Base-by-base conservation (phyloP, 2,113 vertebrate genomes). In the Platichthys stellatus region DNA sequence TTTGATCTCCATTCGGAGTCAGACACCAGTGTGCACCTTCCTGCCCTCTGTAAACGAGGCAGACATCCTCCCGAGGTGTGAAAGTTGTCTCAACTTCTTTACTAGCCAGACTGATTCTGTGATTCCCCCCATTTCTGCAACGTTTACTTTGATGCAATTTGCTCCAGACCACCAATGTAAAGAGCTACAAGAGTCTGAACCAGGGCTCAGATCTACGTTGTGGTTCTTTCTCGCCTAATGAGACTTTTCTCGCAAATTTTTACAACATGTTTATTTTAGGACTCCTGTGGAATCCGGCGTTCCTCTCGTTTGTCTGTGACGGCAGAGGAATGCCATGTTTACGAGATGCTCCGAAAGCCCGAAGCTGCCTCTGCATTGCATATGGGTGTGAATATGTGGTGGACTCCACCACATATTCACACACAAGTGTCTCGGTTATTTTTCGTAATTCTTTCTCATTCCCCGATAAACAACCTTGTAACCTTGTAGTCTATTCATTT, bases 311-410 rank as follows among this genome's bases (percentile, higher is more conserved):
- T 24, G 20, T 28, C n/a, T 11, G 51, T 4, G 17, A 56, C 59
- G 10, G 4, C 53, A 0, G 62, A 63, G 61, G 35, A 80, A 69
- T 68, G 75, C 45, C 2, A 1, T 8, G 38, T 71, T 69, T 80
- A 58, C 8, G 35, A 64, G 45, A 69, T 14, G 49, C 31, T 86
- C 43, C n/a, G 8, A 68, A 53, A 76, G 62, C 15, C 60, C 62
- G 26, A 69, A 47, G 28, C 49, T 69, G 47, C 61, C 15, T 7
- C 68, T 60, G 62, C 18, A 5, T 72, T 15, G 31, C 62, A 17
- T 17, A 40, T 70, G 74, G 71, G 81, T 86, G 80, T 74, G 63
- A 85, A 77, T 49, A 69, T 24, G 24, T 24, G 24, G 24, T 24
- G 24, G 24, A 24, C 0, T 24, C 24, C 24, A 24, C 24, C 24